Conservation (phyloP, 1,140 invertebrate species). For the Ptiloglossa arizonensis region DNA sequence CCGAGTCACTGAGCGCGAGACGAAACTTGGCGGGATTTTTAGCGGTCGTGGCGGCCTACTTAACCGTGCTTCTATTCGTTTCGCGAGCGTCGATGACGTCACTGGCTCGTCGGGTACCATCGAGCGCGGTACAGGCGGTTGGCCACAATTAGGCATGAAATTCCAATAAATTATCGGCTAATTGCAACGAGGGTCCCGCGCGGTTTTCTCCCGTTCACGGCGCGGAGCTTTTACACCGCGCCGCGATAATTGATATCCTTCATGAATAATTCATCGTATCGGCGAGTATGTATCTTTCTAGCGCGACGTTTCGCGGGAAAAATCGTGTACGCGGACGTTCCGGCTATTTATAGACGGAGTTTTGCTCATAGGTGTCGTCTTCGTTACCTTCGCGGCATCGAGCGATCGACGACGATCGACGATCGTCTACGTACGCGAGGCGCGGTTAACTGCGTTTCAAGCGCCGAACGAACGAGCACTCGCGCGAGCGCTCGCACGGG, state of each 20-base stretch:
- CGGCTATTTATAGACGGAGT: constrained; percentile 27
- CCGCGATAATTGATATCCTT: constrained; percentile 43
- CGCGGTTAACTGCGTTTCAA: constrained; percentile 35
- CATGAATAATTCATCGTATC: constrained; percentile 40
- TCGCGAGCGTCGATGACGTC: constrained; percentile 6
- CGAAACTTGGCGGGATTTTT: background rate
- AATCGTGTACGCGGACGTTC: background rate
- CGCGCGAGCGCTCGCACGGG: too few relatives aligned
- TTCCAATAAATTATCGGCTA: constrained; percentile 7
- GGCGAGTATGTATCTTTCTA: constrained; percentile 7
- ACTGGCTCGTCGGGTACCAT: background rate
- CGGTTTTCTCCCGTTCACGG: background rate
- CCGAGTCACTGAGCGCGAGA: background rate
- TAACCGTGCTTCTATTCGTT: background rate
- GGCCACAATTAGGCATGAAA: constrained; percentile 21
- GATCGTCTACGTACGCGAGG: constrained; percentile 39
- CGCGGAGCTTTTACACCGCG: background rate
- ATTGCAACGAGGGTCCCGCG: constrained; percentile 3
- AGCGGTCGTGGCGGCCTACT: background rate
- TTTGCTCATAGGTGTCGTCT: constrained; percentile 20
- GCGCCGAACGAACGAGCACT: background rate
- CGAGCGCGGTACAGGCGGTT: background rate
- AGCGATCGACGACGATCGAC: constrained; percentile 5
- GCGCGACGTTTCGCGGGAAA: background rate
- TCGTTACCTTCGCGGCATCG: background rate